Evolutionary conservation across 2,113 vertebrate genomes (phyloP), one percentile per base, ranked within the genome.

Genomic region (Abramis brama): DNA sequence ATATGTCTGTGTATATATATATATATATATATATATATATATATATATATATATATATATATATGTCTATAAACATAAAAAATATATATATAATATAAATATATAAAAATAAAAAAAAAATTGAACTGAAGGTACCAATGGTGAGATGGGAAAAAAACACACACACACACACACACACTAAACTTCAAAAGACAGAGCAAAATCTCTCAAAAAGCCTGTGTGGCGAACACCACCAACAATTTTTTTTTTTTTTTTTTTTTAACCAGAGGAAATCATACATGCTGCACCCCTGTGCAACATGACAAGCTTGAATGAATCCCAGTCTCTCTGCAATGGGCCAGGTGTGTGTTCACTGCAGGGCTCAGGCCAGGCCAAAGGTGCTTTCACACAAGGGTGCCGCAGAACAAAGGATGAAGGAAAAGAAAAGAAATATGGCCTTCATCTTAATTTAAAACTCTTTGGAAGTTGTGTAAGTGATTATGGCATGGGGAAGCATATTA

Each of bases 321-420:
- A 82, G 66, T 73, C 68, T 80, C 55, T 62, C 66, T 70, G 23
- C 64, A 50, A 33, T 17, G 50, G 33, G 43, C 68, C 82, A 83
- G 82, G 68, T 73, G 66, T 73, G 82, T 39, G 23, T 70, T 70
- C 45, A 36, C 30, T 70, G 5, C 15, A 70, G 15, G 33, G 81
- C 33, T 81, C 62, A 45, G n/a, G 25, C 79, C 79, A 81, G 85
- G 85, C 70, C 85, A 82, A 82, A 86, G 85, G 85, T 82, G 78
- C 77, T 81, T 82, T 86, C 73, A 76, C 79, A 86, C 70, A 57
- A 43, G 19, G 36, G 66, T 75, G 59, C 85, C 17, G 13, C 17
- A 43, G 71, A n/a, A 64, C 78, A 71, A 45, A 64, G 70, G 33
- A 19, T 43, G 33, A 79, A 36, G 84, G 13, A 25, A 57, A 76